Conservation (phyloP, 1,140 invertebrate genomes). For the Polyergus mexicanus region DNA sequence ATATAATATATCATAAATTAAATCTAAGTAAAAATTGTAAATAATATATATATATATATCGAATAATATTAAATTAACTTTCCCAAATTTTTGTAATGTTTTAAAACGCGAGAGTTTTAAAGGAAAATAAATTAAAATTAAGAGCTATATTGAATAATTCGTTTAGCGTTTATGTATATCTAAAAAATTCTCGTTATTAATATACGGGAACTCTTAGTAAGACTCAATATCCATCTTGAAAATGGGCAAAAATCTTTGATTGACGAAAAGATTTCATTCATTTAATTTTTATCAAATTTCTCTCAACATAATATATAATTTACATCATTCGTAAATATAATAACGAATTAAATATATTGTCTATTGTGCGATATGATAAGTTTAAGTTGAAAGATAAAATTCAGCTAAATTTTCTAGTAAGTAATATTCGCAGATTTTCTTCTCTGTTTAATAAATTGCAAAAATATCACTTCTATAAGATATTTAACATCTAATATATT, state of each 20-base stretch:
- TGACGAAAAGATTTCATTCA: background rate
- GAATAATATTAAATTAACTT: background rate
- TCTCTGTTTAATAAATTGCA: background rate
- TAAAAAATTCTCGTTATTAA: too few relatives aligned
- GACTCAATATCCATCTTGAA: too few relatives aligned
- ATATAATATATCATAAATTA: background rate
- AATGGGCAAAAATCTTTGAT: background rate
- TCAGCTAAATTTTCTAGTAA: background rate
- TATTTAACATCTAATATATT: conserved; percentile 7
- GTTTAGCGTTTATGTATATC: too few relatives aligned
- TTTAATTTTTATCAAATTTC: background rate
- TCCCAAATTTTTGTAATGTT: too few relatives aligned
- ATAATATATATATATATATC: background rate
- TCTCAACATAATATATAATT: background rate
- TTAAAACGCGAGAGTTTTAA: background rate
- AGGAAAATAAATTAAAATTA: background rate
- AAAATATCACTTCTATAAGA: background rate
- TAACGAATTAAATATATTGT: background rate
- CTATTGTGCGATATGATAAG: background rate
- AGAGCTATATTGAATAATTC: too few relatives aligned
- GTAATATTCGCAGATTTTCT: background rate
- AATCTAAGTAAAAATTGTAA: background rate
- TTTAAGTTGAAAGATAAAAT: background rate
- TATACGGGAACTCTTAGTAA: too few relatives aligned
- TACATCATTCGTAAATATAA: background rate